Evolutionary conservation across 2,113 vertebrate genomes (phyloP), one percentile per base, ranked within the genome.

Genomic region (Zosterops pallidus): DNA sequence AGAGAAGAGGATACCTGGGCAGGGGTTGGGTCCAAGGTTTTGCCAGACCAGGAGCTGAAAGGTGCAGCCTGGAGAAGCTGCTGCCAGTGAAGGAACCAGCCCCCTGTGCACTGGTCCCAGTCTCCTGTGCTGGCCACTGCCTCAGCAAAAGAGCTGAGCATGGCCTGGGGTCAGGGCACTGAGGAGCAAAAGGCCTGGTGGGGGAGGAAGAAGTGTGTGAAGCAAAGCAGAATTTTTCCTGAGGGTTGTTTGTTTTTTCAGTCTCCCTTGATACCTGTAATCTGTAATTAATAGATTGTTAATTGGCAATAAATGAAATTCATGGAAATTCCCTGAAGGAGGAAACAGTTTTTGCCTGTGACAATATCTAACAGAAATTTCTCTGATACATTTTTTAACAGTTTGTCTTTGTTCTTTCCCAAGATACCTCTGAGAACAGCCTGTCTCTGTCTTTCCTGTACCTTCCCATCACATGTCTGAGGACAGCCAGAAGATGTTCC

Each of bases 71-170:
- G 2, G 39, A 69, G 33, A 35, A 39, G 44, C 35, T 69, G 56
- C 78, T 83, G 67, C 35, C 11, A 15, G 33, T 41, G 78, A 65
- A 60, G 62, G 50, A 83, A 23, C 11, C 18, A 19, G 28, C 21
- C 35, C 26, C 2, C 1, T 12, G 6, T 42, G 41, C 9, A 3
- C 49, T 49, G 57, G 31, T 39, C 29, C n/a, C 59, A 39, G 26
- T 21, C 26, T 75, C 39, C 35, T 29, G 21, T 0, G 0, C 28
- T 4, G 5, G 24, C 31, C 7, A 1, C 24, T 2, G 2, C 29
- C 39, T 35, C 63, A 56, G 62, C 57, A n/a, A 26, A 65, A 42
- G 47, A 65, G 46, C 56, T 70, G 44, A 86, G 44, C 10, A 1
- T 23, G 25, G 42, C 2, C 9, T 56, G 55, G 7, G 12, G 8